Base-by-base conservation (phyloP, 2,888 invertebrate species). In the Caenorhabditis sulstoni region DNA sequence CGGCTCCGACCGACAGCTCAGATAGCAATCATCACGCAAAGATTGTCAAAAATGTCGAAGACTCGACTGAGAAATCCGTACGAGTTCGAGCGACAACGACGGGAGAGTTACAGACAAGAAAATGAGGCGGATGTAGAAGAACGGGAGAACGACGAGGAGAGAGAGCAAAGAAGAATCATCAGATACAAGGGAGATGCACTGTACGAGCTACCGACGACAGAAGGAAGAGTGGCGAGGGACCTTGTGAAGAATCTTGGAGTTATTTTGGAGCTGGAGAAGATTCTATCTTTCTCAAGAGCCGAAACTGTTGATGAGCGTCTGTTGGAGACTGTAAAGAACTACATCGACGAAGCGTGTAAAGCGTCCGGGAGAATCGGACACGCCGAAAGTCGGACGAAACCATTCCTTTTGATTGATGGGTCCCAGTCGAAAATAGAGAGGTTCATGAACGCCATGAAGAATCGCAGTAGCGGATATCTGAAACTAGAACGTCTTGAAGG, bases 251-350 rank as follows among this genome's bases (percentile, higher is more conserved):
- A 59, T 23, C 45, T 83, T 22, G 65, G 67, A 23, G 57, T 80
- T 20, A 41, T 80, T 35, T 44, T 83, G 41, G 75, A 81, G 35
- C 23, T 81, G 65, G 83, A 83, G 61, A 44, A 59, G 39, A 64
- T 80, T 35, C 44, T 83, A 50, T 16, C 71, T 3, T 74, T 79
- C 5, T 57, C 66, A 16, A 53, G 81, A 49, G 37, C n/a, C 1
- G 57, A 73, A 2, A 47, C 23, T 3, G 59, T 83, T 20, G 49
- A 62, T 9, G 61, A 67, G 9, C 58, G 37, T 22, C 22, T 85
- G n/a, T 44, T 74, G 5, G 59, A 55, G n/a, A n/a, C n/a, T 11
- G 78, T 85, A 8, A 79, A 64, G 5, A 47, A 52, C 1, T 85
- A 84, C 59, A 83, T 85, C 23, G 50, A 78, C 2, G 52, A 68